These are phyloP conservation scores for Hemiprocne comata DNA, from an alignment of 2,113 vertebrate genomes.

Conservation along the genomic window DNA sequence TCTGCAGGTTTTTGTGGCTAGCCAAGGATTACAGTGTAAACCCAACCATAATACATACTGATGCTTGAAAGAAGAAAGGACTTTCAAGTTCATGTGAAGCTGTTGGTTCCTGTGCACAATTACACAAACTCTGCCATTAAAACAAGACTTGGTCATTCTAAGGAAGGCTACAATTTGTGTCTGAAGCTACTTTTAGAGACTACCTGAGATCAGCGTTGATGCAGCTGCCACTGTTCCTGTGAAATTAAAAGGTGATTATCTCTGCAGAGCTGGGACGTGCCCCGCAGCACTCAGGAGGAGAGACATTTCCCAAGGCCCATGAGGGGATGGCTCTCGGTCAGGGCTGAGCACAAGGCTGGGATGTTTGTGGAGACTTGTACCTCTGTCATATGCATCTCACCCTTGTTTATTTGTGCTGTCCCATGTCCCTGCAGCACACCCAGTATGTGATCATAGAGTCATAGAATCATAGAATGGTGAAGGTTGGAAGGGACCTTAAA, in stretches of 20 bases:
- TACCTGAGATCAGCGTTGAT: not conserved
- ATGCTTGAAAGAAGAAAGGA: not conserved
- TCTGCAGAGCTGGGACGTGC: not conserved
- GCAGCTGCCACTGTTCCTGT: not conserved
- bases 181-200: not conserved
- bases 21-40: not conserved
- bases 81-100: not conserved
- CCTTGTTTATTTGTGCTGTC: not conserved
- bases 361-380: not conserved
- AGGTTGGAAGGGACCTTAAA: too few species aligned
- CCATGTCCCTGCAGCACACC: not conserved
- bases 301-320: accelerated
- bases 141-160: not conserved
- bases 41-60: not conserved
- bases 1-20: not conserved
- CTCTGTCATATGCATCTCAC: not conserved
- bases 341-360: not conserved
- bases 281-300: accelerated
- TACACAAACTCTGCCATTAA: not conserved
- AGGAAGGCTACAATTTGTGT: not conserved
- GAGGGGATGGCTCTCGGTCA: accelerated
- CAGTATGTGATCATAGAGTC: not conserved
- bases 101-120: not conserved
- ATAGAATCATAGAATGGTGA: too few species aligned
- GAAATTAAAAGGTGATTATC: not conserved